Conservation (phyloP, 2,797 vertebrate species). For the Salarias fasciatus region DNA sequence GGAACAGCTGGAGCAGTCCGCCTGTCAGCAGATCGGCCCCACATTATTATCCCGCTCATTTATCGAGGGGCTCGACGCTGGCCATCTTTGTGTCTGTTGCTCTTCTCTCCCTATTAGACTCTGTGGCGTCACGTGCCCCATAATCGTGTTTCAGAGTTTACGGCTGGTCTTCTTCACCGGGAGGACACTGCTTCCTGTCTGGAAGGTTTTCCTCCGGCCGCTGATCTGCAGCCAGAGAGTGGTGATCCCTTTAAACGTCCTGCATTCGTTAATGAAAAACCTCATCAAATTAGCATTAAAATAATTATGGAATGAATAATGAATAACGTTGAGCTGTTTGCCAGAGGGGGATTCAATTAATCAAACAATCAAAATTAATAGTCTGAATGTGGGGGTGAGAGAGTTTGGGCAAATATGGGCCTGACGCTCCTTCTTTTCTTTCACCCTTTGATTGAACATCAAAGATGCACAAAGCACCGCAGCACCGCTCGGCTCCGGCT, state of each 20-base stretch:
- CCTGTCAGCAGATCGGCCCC: conserved; percentile 71
- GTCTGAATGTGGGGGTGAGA: conserved; percentile 51
- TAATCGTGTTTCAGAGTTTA: conserved; percentile 3
- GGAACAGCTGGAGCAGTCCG: conserved; percentile 72
- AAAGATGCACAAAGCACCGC: conserved; percentile 28
- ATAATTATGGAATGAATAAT: conserved; percentile 80
- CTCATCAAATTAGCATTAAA: conserved; percentile 69
- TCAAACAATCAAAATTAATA: conserved; percentile 73
- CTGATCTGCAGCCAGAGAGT: conserved; percentile 11
- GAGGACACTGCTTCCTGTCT: not conserved
- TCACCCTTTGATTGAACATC: conserved; percentile 51
- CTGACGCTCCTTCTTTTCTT: conserved; percentile 23
- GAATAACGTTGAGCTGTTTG: conserved; percentile 70
- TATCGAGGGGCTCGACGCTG: conserved; percentile 33
- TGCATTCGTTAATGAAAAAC: conserved; percentile 53
- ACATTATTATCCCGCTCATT: conserved; percentile 67
- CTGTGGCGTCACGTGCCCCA: not conserved
- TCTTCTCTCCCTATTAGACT: conserved; percentile 39
- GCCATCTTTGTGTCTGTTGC: conserved; percentile 32
- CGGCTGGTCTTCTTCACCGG: conserved; percentile 16
- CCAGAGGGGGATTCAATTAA: conserved; percentile 78
- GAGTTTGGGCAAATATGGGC: conserved; percentile 16
- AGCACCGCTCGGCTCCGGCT: conserved; percentile 8
- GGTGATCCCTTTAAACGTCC: conserved; percentile 20
- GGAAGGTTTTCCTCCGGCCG: conserved; percentile 8